Evolutionary conservation across 1,140 invertebrate species (phyloP).

Genomic region (Telenomus remus): DNA sequence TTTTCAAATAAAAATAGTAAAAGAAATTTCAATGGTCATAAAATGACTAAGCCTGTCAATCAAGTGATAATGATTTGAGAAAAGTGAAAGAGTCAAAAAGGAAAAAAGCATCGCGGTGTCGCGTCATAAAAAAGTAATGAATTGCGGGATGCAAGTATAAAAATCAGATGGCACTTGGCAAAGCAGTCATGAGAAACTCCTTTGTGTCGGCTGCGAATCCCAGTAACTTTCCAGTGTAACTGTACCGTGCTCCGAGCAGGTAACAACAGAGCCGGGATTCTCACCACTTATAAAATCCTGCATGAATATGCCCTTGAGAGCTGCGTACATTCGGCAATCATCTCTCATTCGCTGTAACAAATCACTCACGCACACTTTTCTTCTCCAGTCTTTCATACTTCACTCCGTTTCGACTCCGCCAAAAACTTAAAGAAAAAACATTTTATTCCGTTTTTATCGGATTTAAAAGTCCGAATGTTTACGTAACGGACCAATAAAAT

Average conservation of each 20-base stretch:
- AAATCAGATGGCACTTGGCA: constrained; percentile 40
- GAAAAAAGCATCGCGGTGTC: neutral
- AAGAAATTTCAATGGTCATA: too few relatives aligned
- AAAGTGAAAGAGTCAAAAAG: constrained; percentile 1
- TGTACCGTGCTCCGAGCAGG: constrained; percentile 41
- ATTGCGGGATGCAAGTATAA: constrained; percentile 33
- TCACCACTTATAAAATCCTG: constrained; percentile 38
- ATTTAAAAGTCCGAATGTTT: too few relatives aligned
- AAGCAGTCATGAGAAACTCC: constrained; percentile 37
- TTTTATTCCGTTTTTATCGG: too few relatives aligned
- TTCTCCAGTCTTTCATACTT: too few relatives aligned
- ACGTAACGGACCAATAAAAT: too few relatives aligned
- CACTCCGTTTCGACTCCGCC: too few relatives aligned
- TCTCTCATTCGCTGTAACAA: constrained; percentile 25
- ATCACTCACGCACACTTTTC: too few relatives aligned
- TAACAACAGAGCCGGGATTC: constrained; percentile 41
- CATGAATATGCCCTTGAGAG: constrained; percentile 37
- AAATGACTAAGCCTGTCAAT: too few relatives aligned
- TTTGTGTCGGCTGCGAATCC: constrained; percentile 35
- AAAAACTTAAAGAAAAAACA: too few relatives aligned
- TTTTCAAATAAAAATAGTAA: too few relatives aligned
- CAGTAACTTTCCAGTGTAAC: constrained; percentile 49
- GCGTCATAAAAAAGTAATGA: constrained; percentile 13
- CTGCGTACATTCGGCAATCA: constrained; percentile 49
- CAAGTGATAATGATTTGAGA: neutral